Evolutionary conservation across 2,797 vertebrate genomes (phyloP), one percentile per base, ranked within the genome.

Genomic region (Trachops cirrhosus): DNA sequence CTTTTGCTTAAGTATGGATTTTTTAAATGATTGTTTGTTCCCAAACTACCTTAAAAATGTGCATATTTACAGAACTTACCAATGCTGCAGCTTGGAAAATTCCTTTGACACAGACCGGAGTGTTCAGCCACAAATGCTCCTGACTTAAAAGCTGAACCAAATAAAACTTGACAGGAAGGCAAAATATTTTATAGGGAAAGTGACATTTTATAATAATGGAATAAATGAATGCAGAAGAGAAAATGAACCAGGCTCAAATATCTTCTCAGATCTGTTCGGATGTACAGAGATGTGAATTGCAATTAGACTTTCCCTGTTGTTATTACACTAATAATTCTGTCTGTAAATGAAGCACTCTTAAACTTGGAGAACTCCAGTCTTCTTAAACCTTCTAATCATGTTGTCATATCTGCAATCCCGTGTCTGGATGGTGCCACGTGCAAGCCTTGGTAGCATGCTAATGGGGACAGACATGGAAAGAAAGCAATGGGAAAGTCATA

Each of bases 131-230:
- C 29, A 62, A 97, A 80, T 71, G 57, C 59, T 96, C 54, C 26
- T 50, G 29, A 93, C 70, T 89, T 94, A 87, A 97, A 97, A 97
- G 93, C 93, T 44, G 68, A 15, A 86, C 90, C 96, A 96, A 97
- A 97, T 97, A 96, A 96, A 97, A 95, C 62, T 77, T 96, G 96
- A 97, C 85, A 96, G 82, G 74, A 94, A 95, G 83, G 90, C 74
- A 96, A 97, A 97, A 95, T 92, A 97, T 95, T 97, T 96, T 95
- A 97, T 78, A 97, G 95, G 89, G 89, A 88, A 98, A 97, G 64
- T 79, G 95, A 88, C 87, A 97, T 97, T 96, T 97, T 4, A 2
- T 97, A 97, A 97, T 96, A 97, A 97, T 80, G 71, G 95, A 97
- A 97, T 98, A 97, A 97, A 98, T 97, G 96, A 98, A 96, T 90